Percentiles rank a stretch among this genome's conserved stretches.
Conservation (phyloP, 2,113 vertebrate genomes). For the Columba janthina region DNA sequence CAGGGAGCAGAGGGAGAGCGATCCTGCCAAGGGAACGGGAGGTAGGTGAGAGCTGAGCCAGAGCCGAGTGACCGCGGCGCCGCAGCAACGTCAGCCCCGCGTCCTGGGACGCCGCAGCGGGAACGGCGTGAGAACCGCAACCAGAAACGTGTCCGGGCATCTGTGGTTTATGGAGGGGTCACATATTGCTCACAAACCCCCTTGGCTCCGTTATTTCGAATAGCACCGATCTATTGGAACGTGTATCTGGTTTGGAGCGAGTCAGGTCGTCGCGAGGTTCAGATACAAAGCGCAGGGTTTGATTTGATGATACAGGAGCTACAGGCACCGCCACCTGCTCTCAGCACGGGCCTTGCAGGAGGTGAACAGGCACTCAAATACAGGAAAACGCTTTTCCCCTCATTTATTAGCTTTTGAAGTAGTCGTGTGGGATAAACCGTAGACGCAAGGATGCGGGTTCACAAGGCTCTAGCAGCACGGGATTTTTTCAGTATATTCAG, state of each 20-base stretch:
- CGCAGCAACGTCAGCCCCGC: not conserved
- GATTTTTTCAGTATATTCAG: not conserved
- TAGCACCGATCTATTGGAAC: not conserved
- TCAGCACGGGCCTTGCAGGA: not conserved
- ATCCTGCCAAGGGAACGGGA: not conserved
- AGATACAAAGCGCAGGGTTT: not conserved
- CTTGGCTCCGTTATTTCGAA: not conserved
- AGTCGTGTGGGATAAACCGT: not conserved
- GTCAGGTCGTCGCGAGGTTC: not conserved
- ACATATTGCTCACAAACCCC: not conserved
- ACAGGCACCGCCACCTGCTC: not conserved
- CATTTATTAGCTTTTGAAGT: not conserved
- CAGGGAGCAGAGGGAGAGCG: not conserved
- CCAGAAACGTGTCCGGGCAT: not conserved
- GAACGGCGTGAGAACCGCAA: not conserved
- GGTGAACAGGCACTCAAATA: not conserved
- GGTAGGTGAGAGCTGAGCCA: slow-evolving; percentile 18
- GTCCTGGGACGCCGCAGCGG: not conserved
- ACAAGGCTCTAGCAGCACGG: slow-evolving; percentile 6
- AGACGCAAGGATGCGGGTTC: not conserved
- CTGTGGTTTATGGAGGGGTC: not conserved
- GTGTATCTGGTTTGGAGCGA: not conserved
- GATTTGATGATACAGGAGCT: not conserved
- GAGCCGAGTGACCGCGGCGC: not conserved
- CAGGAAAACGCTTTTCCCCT: not conserved